Percentiles rank a stretch among this genome's conserved stretches.
phyloP scores from a whole-genome alignment of 2,888 invertebrate species.

The Synergus umbraculus region DNA sequence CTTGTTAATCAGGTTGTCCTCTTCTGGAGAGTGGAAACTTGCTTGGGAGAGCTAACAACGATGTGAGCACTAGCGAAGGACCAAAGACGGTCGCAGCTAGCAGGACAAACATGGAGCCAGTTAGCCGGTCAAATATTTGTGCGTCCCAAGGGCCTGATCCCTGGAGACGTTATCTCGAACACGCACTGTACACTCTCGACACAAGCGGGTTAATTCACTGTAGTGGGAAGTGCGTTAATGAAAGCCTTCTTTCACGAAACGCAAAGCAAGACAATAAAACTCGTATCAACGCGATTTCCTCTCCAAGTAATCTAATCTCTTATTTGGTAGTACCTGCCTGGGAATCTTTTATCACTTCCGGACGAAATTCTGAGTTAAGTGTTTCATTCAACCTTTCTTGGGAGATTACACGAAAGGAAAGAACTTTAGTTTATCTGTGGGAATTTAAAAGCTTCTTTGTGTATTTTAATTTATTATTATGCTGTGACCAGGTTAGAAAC shows the following conservation, averaged over 20 bases:
- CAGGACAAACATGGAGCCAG: constrained; percentile 39
- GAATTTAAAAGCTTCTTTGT: background rate
- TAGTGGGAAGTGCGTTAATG: constrained; percentile 55
- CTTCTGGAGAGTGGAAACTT: constrained; percentile 20
- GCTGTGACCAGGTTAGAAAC: background rate
- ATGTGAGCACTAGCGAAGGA: constrained; percentile 29
- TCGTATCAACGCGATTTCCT: constrained; percentile 51
- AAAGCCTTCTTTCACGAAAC: constrained; percentile 39
- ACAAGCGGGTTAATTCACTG: constrained; percentile 52
- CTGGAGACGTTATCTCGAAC: constrained; percentile 47
- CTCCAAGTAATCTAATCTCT: constrained; percentile 55
- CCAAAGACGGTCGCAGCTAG: constrained; percentile 37
- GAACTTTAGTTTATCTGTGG: background rate
- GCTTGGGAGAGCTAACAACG: constrained; percentile 16
- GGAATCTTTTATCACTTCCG: constrained; percentile 42
- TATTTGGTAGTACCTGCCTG: constrained; percentile 46
- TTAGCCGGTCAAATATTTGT: constrained; percentile 55
- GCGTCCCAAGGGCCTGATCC: constrained; percentile 31
- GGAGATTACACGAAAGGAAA: background rate
- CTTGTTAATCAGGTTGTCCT: constrained; percentile 23
- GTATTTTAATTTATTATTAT: background rate
- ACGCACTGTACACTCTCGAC: constrained; percentile 39
- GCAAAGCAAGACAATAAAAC: constrained; percentile 46
- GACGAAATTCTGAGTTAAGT: constrained; percentile 2
- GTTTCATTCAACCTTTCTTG: background rate